Conservation (phyloP, 2,888 invertebrate species). For the Oligia fasciuncula region DNA sequence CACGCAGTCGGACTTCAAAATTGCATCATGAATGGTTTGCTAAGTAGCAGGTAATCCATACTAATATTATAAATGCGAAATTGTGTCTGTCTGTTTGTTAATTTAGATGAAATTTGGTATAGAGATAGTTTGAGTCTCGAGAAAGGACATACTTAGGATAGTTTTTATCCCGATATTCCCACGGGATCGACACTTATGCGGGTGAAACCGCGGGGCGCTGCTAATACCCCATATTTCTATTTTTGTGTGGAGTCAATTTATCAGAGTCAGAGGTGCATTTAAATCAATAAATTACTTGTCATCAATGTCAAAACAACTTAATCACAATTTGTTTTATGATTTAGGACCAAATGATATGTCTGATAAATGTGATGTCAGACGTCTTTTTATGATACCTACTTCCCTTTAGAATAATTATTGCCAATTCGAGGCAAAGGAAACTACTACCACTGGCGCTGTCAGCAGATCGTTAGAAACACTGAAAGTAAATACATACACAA, state of each 20-base stretch:
- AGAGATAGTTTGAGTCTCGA: too few species aligned
- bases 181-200: too few species aligned
- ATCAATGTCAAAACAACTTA: slow-evolving; percentile 12
- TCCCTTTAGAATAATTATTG: background rate
- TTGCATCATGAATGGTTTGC: background rate
- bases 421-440: slow-evolving; percentile 5
- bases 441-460: background rate
- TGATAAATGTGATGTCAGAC: background rate
- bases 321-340: slow-evolving; percentile 8
- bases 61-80: too few species aligned
- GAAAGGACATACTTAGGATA: too few species aligned
- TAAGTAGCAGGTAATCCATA: too few species aligned
- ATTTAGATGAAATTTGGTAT: too few species aligned
- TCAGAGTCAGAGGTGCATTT: background rate
- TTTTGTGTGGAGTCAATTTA: slow-evolving; percentile 1
- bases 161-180: too few species aligned
- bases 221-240: background rate
- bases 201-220: too few species aligned
- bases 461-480: background rate
- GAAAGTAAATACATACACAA: background rate
- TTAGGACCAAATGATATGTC: background rate
- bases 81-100: too few species aligned
- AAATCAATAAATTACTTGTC: slow-evolving; percentile 11
- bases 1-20: background rate
- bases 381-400: slow-evolving; percentile 7